Evolutionary conservation across 2,797 vertebrate genomes (phyloP).

Genomic region (Aselliscus stoliczkanus): DNA sequence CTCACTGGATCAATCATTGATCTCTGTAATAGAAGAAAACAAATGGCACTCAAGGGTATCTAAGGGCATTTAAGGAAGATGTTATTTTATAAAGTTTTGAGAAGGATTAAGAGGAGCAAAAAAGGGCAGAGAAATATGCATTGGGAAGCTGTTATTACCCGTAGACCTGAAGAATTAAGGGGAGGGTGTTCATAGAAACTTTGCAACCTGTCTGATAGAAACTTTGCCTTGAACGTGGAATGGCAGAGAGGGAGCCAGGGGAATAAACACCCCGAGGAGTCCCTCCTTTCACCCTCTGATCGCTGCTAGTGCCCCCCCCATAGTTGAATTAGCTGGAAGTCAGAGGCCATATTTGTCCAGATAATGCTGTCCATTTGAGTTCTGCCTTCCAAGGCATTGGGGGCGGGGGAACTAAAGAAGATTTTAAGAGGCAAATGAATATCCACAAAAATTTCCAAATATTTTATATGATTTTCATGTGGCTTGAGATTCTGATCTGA

Average conservation of each 20-base stretch:
- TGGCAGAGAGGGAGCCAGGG: rapidly evolving
- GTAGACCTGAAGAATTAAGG: not conserved
- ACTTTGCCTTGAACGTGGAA: not conserved
- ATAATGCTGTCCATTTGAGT: not conserved
- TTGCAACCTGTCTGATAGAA: not conserved
- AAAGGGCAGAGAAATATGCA: not conserved
- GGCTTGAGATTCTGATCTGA: not conserved
- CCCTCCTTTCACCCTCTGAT: not conserved
- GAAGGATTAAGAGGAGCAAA: not conserved
- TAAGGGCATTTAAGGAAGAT: not conserved
- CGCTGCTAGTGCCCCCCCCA: not conserved
- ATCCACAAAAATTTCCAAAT: not conserved
- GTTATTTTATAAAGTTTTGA: not conserved
- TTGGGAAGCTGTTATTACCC: not conserved
- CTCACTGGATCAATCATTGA: not conserved
- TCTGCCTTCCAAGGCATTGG: not conserved
- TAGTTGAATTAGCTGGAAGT: not conserved
- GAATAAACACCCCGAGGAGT: not conserved
- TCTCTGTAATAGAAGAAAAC: not conserved
- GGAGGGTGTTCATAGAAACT: not conserved
- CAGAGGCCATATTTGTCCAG: not conserved
- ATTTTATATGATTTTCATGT: not conserved
- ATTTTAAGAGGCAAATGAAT: not conserved
- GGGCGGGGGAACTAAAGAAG: not conserved
- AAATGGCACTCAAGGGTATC: not conserved